A percentile compares a stretch with the other conserved stretches of the same genome.
Conservation (phyloP, 2,797 vertebrate species). For the Eleutherodactylus coqui region DNA sequence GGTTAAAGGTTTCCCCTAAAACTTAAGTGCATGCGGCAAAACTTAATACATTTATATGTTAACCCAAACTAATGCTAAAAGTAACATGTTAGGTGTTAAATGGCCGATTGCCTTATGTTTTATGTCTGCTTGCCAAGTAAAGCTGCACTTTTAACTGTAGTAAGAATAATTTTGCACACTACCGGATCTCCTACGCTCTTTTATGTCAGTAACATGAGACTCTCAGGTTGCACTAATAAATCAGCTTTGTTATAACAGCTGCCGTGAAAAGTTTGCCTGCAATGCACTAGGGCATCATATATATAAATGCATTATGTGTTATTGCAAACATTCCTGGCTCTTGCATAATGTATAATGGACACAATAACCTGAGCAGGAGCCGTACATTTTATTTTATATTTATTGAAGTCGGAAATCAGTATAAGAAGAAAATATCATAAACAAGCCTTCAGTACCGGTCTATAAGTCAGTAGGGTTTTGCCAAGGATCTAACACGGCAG, state of each 20-base stretch:
- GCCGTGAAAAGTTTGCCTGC: slow-evolving; percentile 39
- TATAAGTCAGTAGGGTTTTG: not conserved
- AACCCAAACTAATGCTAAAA: slow-evolving; percentile 33
- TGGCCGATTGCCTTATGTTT: slow-evolving; percentile 31
- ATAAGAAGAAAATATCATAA: slow-evolving; percentile 22
- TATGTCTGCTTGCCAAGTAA: slow-evolving; percentile 31
- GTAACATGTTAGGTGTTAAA: slow-evolving; percentile 32
- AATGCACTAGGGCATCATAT: slow-evolving; percentile 54
- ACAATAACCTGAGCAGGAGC: slow-evolving; percentile 29
- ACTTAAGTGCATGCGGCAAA: slow-evolving; percentile 4
- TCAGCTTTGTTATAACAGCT: slow-evolving; percentile 64
- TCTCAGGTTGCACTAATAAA: slow-evolving; percentile 58
- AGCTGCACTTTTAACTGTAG: slow-evolving; percentile 43
- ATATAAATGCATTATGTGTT: slow-evolving; percentile 56
- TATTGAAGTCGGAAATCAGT: slow-evolving; percentile 22
- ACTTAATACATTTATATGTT: not conserved
- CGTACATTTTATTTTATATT: slow-evolving; percentile 20
- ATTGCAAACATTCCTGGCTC: slow-evolving; percentile 35
- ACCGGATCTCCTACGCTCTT: slow-evolving; percentile 46
- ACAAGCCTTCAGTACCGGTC: not conserved
- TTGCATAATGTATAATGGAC: slow-evolving; percentile 50
- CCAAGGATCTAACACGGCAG: not conserved
- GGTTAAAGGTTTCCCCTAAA: not conserved
- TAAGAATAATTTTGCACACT: slow-evolving; percentile 49
- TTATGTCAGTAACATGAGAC: slow-evolving; percentile 61